Evolutionary conservation across 1,140 invertebrate genomes (phyloP), one percentile per base, ranked within the genome.

Genomic region (Lepidurus arcticus): DNA sequence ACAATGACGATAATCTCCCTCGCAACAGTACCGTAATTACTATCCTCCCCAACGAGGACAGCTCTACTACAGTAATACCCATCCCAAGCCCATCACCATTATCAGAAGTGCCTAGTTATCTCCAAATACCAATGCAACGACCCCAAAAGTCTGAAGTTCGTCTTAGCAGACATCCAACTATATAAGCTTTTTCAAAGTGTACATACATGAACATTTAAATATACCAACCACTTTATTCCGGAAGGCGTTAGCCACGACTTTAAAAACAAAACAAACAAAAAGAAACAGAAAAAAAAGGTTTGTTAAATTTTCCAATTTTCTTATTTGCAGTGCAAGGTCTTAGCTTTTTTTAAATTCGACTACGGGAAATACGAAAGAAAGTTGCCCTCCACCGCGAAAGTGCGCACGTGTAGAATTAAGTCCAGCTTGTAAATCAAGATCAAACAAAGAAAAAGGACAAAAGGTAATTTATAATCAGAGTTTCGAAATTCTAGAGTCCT

Each of bases 181-280:
- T 65, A 65, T 65, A 65, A 65, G 13, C 21, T 16, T 13, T 75
- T 21, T 2, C 26, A 42, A 10, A 42, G 21, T 75, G 42, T 21
- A 21, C 42, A 21, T 75, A 43, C 74, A 75, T 16, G 26, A 44
- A 42, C 26, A 42, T 42, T 75, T 43, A 75, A 43, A 75, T 75
- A 44, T 75, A 75, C 34, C 74, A 11, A 34, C 74, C 74, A 42
- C 10, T 43, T 75, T 44, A 26, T 75, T 75, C 42, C 74, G 21
- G 24, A 75, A 42, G 44, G 21, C 74, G 3, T 65, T 65, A 65
- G 7, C 53, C 53, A 65, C 16, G 53, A 16, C 10, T 47, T 47
- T 47, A 47, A 47, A 47, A 47, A 65, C 13, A 65, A 65, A 65
- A 65, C 34, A 34, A 34, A 34, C 34, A 34, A 34, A 34, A 34